Conservation (phyloP, 2,113 vertebrate genomes). For the Neodontobutis hainanensis region DNA sequence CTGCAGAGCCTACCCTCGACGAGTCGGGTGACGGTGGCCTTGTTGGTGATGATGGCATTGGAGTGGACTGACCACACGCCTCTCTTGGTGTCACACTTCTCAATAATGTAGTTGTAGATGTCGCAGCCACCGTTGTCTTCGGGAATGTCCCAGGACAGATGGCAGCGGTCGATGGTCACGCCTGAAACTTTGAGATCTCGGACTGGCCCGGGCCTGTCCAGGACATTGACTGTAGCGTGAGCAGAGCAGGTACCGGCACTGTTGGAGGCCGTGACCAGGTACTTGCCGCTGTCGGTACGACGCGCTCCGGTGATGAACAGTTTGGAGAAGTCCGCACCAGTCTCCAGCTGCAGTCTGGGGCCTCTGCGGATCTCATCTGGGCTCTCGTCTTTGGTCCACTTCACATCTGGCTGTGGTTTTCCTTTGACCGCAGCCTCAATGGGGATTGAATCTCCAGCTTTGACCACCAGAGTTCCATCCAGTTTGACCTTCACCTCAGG, state of each 20-base stretch:
- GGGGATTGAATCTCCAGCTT: conserved; percentile 90
- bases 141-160: conserved; percentile 90
- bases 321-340: conserved; percentile 85
- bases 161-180: conserved; percentile 90
- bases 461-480: conserved; percentile 86
- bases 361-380: conserved; percentile 86
- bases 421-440: conserved; percentile 92
- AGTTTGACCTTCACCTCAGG: conserved; percentile 91
- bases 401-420: conserved; percentile 92
- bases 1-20: conserved; percentile 81
- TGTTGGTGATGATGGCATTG: conserved; percentile 85
- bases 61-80: conserved; percentile 96
- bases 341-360: conserved; percentile 88
- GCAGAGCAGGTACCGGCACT: conserved; percentile 87
- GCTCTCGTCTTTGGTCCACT: conserved; percentile 91
- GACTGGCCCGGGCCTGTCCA: conserved; percentile 92
- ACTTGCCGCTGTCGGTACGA: conserved; percentile 92
- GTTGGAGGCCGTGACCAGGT: conserved; percentile 89
- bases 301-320: conserved; percentile 85
- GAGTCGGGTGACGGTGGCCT: conserved; percentile 89
- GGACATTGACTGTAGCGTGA: conserved; percentile 88
- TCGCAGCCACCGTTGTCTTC: conserved; percentile 97
- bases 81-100: conserved; percentile 97
- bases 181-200: conserved; percentile 88
- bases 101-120: conserved; percentile 97